Evolutionary conservation across 2,113 vertebrate species (phyloP), one percentile per base, ranked within the genome.

Genomic region (Zosterops borbonicus): DNA sequence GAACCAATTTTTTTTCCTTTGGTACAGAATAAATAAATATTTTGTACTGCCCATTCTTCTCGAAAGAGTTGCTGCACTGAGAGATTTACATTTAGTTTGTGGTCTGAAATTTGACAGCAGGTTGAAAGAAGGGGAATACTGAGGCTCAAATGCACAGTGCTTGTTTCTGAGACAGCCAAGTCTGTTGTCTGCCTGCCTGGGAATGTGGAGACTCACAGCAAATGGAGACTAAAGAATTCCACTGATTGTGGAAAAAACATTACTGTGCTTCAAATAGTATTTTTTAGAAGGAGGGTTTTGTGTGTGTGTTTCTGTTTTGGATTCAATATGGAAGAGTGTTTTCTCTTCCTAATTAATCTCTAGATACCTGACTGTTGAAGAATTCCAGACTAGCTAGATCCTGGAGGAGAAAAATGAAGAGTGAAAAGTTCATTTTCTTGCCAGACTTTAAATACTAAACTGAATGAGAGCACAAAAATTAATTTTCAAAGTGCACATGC

Each of bases 261-360:
- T 24, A 8, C 27, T 78, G 12, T 73, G 24, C 28, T 64, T 73
- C 67, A 41, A 76, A 22, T 37, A 47, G 5, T 11, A 37, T 23
- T 46, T 67, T 90, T 82, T 23, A 58, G 21, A 46, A 37, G 31
- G 12, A 65, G 8, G 1, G 3, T 1, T 67, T 64, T 77, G 5
- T 67, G 23, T 39, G 56, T 74, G 27, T 74, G 58, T 8, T 67
- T 92, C 50, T 67, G 18, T 41, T 92, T 87, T 41, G 21, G 14
- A 71, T 92, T 92, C 58, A 47, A 37, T 60, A 60, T 42, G 33
- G 69, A 83, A 87, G 39, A 59, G 6, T 49, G 27, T 89, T 86
- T 88, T 67, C 60, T 75, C 65, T 64, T 62, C 69, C 33, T 94
- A 94, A 88, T 94, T 94, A 92, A 81, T 92, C 83, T 90, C 83